Base-by-base conservation (phyloP, 1,140 invertebrate species). In the Orchesella cincta region DNA sequence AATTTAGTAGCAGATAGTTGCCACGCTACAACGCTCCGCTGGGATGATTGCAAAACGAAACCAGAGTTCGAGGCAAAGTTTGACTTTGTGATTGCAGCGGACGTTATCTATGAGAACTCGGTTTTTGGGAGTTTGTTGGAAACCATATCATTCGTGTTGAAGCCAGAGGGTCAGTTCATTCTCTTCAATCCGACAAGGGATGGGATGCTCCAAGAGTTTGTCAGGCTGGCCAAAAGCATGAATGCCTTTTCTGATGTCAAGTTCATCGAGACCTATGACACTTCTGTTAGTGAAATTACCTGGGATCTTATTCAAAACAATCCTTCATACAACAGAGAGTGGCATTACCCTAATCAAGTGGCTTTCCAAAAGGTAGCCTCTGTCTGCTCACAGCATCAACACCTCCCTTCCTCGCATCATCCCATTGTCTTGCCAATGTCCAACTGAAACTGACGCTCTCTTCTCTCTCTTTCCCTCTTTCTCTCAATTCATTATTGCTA, bases 341-440 rank as follows among this genome's bases (percentile, higher is more conserved):
- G 75, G 75, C 75, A 76, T 51, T 76, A 76, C 39, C 75, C 75
- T 1, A 28, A 39, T 71, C 75, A 76, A 71, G 34, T 76, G 5
- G 46, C 39, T 46, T 51, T 76, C 29, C 8, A 74, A 12, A 74
- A 74, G 73, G 34, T 26, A 14, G 36, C 70, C 18, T 16, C n/a
- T n/a, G n/a, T n/a, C n/a, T n/a, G n/a, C n/a, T n/a, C n/a, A n/a
- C n/a, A n/a, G n/a, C n/a, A n/a, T n/a, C n/a, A n/a, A n/a, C n/a
- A n/a, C n/a, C n/a, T n/a, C n/a, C n/a, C n/a, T n/a, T n/a, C n/a
- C n/a, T n/a, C n/a, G n/a, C n/a, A n/a, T n/a, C n/a, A n/a, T n/a
- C n/a, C n/a, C n/a, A n/a, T n/a, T n/a, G n/a, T n/a, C n/a, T n/a
- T n/a, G n/a, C n/a, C n/a, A n/a, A n/a, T n/a, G n/a, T n/a, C n/a